phyloP scores from a whole-genome alignment of 2,797 vertebrate genomes.

The Potorous gilbertii region DNA sequence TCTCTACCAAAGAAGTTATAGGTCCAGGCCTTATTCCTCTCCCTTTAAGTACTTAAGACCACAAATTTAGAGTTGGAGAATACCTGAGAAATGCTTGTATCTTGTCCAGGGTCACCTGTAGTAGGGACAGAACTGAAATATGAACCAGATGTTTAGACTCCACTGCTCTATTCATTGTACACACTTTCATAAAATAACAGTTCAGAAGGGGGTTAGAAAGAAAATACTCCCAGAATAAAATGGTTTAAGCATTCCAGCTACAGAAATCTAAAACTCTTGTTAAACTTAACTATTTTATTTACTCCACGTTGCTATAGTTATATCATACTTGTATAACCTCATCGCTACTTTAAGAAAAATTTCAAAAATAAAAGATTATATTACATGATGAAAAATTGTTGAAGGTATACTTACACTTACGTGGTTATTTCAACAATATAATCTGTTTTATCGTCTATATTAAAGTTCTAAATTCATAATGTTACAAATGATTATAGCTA shows the following conservation, averaged over 20 bases:
- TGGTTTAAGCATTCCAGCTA: background rate
- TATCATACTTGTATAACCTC: background rate
- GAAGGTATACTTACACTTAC: conserved; percentile 26
- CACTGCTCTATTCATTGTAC: background rate
- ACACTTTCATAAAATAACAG: background rate
- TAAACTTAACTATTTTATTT: background rate
- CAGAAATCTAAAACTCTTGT: background rate
- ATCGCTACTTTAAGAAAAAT: background rate
- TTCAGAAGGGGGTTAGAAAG: background rate
- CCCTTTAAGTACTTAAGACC: background rate
- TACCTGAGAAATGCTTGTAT: background rate
- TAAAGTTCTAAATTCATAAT: conserved; percentile 8
- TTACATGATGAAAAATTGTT: background rate
- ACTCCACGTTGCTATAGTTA: background rate
- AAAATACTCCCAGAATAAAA: background rate
- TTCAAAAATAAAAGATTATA: background rate
- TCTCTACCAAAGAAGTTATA: background rate
- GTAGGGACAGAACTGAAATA: background rate
- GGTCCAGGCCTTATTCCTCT: background rate
- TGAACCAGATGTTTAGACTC: background rate
- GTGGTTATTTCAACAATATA: conserved; percentile 25
- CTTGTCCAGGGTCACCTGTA: background rate
- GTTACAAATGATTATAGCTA: conserved; percentile 28
- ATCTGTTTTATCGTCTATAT: conserved; percentile 3
- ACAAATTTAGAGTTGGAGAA: background rate